Percentiles rank a stretch among this genome's conserved stretches.
phyloP scores from a whole-genome alignment of 2,888 invertebrate species.

The Torymus texanus region DNA sequence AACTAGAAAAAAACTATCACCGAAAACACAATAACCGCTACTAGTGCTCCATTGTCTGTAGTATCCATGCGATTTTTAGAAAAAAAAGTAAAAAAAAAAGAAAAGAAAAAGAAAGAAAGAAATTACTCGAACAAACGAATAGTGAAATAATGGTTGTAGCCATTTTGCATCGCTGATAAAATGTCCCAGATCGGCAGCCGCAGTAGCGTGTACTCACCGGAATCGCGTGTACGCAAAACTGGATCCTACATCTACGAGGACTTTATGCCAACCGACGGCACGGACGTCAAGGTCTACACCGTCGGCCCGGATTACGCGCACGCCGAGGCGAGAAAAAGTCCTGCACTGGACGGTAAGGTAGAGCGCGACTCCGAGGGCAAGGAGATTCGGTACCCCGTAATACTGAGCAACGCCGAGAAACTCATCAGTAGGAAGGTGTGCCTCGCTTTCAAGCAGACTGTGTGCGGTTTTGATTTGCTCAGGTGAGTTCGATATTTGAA shows the following conservation, averaged over 20 bases:
- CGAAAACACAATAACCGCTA: too few species aligned
- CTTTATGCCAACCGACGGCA: constrained; percentile 99
- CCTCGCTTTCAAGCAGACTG: constrained; percentile 97
- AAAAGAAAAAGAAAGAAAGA: too few species aligned
- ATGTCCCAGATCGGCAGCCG: constrained; percentile 92
- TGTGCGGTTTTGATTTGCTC: constrained; percentile 98
- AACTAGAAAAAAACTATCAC: too few species aligned
- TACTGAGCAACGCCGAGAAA: constrained; percentile 97
- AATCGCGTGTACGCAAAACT: constrained; percentile 95
- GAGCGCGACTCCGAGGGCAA: constrained; percentile 98
- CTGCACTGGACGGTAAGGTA: constrained; percentile 98
- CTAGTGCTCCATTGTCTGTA: too few species aligned
- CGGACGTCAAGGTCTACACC: constrained; percentile 90
- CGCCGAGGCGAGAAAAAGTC: constrained; percentile 99
- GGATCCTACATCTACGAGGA: constrained; percentile 99
- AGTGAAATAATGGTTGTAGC: constrained; percentile 40
- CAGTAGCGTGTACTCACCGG: constrained; percentile 98
- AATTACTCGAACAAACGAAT: constrained; percentile 20
- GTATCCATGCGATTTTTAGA: too few species aligned
- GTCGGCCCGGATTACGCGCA: constrained; percentile 99
- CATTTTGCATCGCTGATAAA: constrained; percentile 49
- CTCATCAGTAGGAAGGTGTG: constrained; percentile 98
- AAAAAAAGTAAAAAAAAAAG: too few species aligned
- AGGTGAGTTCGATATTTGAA: constrained; percentile 76
- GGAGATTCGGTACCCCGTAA: constrained; percentile 99